A percentile compares a stretch with the other conserved stretches of the same genome.
Evolutionary conservation across 2,888 invertebrate genomes (phyloP).

Genomic region (Biston stratarius): DNA sequence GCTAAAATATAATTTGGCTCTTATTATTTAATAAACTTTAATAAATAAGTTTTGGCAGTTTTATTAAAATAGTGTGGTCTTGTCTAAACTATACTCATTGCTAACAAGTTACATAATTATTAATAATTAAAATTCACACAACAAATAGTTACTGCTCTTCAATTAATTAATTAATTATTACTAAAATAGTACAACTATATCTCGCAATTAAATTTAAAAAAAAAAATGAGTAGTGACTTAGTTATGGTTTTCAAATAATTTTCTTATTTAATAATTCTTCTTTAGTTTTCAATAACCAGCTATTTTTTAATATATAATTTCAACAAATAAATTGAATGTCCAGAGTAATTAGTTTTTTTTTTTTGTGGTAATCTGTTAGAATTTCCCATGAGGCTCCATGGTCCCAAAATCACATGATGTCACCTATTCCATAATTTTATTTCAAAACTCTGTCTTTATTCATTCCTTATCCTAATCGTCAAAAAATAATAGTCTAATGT

Average conservation of each 20-base stretch:
- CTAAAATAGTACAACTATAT: not conserved
- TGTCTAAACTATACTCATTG: conserved; percentile 49
- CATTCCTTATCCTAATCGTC: too few relatives aligned
- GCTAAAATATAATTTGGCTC: conserved; percentile 1
- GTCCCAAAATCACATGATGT: not conserved
- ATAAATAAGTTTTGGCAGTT: conserved; percentile 65
- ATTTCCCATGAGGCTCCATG: not conserved
- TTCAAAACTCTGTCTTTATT: not conserved
- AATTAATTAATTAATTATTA: not conserved
- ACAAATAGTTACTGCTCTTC: conserved; percentile 7
- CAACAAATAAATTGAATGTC: not conserved
- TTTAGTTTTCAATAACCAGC: too few relatives aligned
- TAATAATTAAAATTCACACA: conserved; percentile 47
- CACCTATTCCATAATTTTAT: not conserved
- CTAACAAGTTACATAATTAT: not conserved
- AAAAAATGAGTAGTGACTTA: too few relatives aligned
- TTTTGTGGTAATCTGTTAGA: not conserved
- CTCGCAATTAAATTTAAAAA: not conserved
- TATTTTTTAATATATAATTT: too few relatives aligned
- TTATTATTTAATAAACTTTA: conserved; percentile 37
- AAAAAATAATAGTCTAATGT: too few relatives aligned
- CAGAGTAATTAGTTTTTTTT: not conserved
- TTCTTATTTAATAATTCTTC: too few relatives aligned
- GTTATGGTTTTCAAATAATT: too few relatives aligned
- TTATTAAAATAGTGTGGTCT: conserved; percentile 52